A percentile compares a stretch with the other conserved stretches of the same genome.
phyloP scores from a whole-genome alignment of 2,888 invertebrate species.

The Pherbina coryleti region DNA sequence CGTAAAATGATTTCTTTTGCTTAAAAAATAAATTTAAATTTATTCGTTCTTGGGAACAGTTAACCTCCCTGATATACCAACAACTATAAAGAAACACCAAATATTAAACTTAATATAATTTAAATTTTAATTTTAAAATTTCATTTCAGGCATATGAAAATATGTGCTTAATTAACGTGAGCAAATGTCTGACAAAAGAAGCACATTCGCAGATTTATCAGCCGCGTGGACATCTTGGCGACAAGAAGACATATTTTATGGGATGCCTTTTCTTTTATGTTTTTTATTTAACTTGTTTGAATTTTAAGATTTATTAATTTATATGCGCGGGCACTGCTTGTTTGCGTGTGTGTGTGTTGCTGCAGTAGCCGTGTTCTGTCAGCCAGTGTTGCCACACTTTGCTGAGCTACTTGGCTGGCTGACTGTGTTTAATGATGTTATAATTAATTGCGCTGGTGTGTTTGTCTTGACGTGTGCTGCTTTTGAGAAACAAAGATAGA shows the following conservation, averaged over 20 bases:
- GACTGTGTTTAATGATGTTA: slow-evolving; percentile 61
- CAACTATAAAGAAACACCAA: too few relatives aligned
- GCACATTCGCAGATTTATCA: slow-evolving; percentile 39
- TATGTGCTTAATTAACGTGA: slow-evolving; percentile 49
- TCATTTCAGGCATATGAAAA: slow-evolving; percentile 39
- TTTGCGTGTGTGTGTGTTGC: not conserved
- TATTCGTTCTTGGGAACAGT: not conserved
- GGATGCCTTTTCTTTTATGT: not conserved
- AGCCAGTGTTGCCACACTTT: slow-evolving; percentile 27
- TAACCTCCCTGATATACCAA: too few relatives aligned
- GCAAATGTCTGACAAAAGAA: slow-evolving; percentile 49
- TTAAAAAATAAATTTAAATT: not conserved
- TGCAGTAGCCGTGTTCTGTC: slow-evolving; percentile 2
- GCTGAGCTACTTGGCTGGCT: not conserved
- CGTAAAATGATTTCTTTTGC: not conserved
- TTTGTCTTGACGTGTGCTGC: slow-evolving; percentile 56
- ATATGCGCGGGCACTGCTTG: not conserved
- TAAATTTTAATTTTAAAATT: not conserved
- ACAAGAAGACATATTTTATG: not conserved
- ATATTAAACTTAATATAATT: too few relatives aligned
- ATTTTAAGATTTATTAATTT: slow-evolving; percentile 25
- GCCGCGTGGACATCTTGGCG: slow-evolving; percentile 24
- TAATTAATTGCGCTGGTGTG: slow-evolving; percentile 65
- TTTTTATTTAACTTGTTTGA: not conserved
- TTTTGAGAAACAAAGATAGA: slow-evolving; percentile 7